Conservation (phyloP, 1,140 invertebrate species). For the Orius insidiosus region DNA sequence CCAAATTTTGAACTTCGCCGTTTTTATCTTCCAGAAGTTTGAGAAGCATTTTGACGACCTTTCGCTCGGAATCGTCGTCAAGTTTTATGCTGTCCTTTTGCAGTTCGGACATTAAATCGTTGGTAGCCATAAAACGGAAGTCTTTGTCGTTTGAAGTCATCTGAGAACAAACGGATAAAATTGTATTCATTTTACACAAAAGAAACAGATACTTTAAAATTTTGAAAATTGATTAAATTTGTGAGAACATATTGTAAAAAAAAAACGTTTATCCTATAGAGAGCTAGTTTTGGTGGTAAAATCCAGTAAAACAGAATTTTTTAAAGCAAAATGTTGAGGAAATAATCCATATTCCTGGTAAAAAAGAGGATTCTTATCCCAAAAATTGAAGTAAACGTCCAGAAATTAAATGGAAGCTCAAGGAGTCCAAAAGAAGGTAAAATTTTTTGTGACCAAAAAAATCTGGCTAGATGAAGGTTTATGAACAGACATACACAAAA, state of each 20-base stretch:
- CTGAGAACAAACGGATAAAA: conserved; percentile 33
- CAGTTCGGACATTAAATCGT: conserved; percentile 95
- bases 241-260: background rate
- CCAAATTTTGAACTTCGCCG: conserved; percentile 98
- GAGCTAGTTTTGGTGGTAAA: background rate
- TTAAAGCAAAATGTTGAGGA: no score
- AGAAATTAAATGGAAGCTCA: no score
- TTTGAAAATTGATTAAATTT: no score
- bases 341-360: no score
- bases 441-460: no score
- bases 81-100: conserved; percentile 98
- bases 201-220: background rate
- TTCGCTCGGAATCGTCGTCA: conserved; percentile 96
- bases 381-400: no score
- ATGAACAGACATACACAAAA: no score
- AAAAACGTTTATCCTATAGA: no score
- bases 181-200: background rate
- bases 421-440: no score
- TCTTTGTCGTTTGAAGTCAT: conserved; percentile 99
- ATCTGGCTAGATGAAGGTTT: no score
- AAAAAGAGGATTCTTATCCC: no score
- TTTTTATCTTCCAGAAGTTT: conserved; percentile 95
- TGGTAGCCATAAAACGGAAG: conserved; percentile 99
- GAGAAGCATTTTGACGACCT: conserved; percentile 93
- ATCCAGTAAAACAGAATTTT: background rate